A percentile compares a stretch with the other conserved stretches of the same genome.
Evolutionary conservation across 1,140 invertebrate genomes (phyloP).

Genomic region (Lasioglossum baleicum): DNA sequence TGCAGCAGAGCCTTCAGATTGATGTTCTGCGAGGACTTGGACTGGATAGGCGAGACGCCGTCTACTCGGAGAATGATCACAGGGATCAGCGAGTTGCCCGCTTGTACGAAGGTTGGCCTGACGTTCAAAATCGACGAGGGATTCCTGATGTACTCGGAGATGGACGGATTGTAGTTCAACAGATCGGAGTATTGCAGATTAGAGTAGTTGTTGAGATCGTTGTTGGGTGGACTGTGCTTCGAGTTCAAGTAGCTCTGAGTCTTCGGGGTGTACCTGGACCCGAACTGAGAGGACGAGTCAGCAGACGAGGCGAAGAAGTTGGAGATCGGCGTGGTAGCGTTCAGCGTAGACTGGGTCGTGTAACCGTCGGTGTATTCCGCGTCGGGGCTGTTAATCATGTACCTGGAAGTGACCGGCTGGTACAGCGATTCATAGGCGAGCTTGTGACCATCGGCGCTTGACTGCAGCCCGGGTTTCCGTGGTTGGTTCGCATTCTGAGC

Average conservation of each 20-base stretch:
- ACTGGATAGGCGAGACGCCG: slow-evolving; percentile 70
- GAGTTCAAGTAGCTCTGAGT: slow-evolving; percentile 64
- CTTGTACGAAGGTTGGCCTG: slow-evolving; percentile 76
- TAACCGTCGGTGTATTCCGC: slow-evolving; percentile 66
- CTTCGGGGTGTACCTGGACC: slow-evolving; percentile 59
- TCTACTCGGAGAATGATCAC: slow-evolving; percentile 77
- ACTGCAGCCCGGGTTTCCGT: background rate
- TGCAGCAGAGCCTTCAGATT: slow-evolving; percentile 76
- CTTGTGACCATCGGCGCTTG: slow-evolving; percentile 4
- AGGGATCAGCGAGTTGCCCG: slow-evolving; percentile 75
- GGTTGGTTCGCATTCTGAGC: slow-evolving; percentile 13
- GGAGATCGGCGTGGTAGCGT: background rate
- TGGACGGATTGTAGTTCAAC: slow-evolving; percentile 76
- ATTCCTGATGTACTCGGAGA: slow-evolving; percentile 77
- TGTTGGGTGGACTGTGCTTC: slow-evolving; percentile 11
- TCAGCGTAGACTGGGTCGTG: slow-evolving; percentile 35
- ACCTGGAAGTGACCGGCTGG: slow-evolving; percentile 55
- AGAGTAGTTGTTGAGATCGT: slow-evolving; percentile 49
- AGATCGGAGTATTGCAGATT: slow-evolving; percentile 70
- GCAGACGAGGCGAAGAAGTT: background rate
- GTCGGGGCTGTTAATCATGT: slow-evolving; percentile 69
- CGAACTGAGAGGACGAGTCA: slow-evolving; percentile 41
- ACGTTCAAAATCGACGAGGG: slow-evolving; percentile 77
- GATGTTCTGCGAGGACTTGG: slow-evolving; percentile 66
- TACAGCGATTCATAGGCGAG: background rate